A percentile compares a stretch with the other conserved stretches of the same genome.
phyloP scores from a whole-genome alignment of 2,888 invertebrate genomes.

The Strigamia transsilvanica region DNA sequence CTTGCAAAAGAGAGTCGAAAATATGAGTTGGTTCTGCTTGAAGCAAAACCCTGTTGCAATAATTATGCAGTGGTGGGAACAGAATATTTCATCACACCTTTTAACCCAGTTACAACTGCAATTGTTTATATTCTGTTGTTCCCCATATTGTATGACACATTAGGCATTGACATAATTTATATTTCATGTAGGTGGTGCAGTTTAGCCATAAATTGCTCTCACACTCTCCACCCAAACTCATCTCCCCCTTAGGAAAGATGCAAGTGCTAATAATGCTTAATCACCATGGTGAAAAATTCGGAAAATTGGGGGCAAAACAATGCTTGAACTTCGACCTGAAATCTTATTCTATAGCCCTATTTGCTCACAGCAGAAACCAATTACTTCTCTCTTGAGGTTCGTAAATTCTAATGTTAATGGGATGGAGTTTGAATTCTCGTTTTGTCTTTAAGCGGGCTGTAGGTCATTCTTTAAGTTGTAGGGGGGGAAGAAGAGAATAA shows the following conservation, averaged over 20 bases:
- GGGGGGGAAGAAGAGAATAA: not conserved
- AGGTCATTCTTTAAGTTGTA: not conserved
- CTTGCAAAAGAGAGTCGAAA: not conserved
- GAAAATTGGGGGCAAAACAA: conserved; percentile 49
- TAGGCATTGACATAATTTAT: conserved; percentile 22
- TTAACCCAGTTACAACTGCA: not conserved
- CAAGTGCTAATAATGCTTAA: conserved; percentile 37
- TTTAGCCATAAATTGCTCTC: not conserved
- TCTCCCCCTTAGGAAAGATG: conserved; percentile 27
- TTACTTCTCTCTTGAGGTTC: conserved; percentile 24
- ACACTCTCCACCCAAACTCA: conserved; percentile 35
- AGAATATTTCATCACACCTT: conserved; percentile 6
- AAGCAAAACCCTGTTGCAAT: conserved; percentile 11
- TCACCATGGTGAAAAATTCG: conserved; percentile 29
- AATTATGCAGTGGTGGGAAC: conserved; percentile 25
- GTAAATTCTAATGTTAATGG: conserved; percentile 17
- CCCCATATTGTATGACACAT: conserved; percentile 10
- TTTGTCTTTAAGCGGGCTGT: not conserved
- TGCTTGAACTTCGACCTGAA: conserved; percentile 21
- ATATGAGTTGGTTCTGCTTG: not conserved
- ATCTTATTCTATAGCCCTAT: conserved; percentile 24
- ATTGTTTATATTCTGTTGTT: not conserved
- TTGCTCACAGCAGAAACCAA: conserved; percentile 39
- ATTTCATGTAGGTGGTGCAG: conserved; percentile 41
- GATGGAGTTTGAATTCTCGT: conserved; percentile 16